Percentiles rank a stretch among this genome's conserved stretches.
Evolutionary conservation across 1,140 invertebrate species (phyloP).

Genomic region (Apis florea): DNA sequence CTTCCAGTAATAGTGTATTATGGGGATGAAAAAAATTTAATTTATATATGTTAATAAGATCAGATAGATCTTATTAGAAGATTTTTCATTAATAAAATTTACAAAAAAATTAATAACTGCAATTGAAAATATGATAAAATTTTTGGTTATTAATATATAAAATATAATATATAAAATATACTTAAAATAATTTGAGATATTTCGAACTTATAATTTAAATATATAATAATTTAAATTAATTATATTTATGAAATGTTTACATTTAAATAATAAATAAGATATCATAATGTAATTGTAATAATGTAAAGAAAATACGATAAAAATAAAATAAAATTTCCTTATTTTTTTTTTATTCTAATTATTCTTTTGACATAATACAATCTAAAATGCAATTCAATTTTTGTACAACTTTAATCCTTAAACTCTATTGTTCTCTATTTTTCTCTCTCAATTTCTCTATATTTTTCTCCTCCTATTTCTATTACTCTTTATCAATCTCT

Average conservation of each 20-base stretch:
- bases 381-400: neutral
- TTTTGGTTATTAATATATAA: no score
- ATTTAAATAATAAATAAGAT: neutral
- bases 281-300: neutral
- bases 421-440: slow-evolving; percentile 7
- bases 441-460: neutral
- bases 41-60: no score
- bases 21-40: no score
- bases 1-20: no score
- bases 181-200: no score
- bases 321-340: neutral
- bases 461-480: neutral
- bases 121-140: no score
- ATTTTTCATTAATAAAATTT: no score
- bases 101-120: no score
- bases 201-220: no score
- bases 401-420: slow-evolving; percentile 1
- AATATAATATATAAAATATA: no score
- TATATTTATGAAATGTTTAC: neutral
- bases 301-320: neutral
- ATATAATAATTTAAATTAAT: no score
- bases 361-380: neutral
- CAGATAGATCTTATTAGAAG: no score
- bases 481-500: slow-evolving; percentile 12
- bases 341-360: neutral